phyloP scores from a whole-genome alignment of 2,888 invertebrate genomes.

The Mesopsocus fuscifrons region DNA sequence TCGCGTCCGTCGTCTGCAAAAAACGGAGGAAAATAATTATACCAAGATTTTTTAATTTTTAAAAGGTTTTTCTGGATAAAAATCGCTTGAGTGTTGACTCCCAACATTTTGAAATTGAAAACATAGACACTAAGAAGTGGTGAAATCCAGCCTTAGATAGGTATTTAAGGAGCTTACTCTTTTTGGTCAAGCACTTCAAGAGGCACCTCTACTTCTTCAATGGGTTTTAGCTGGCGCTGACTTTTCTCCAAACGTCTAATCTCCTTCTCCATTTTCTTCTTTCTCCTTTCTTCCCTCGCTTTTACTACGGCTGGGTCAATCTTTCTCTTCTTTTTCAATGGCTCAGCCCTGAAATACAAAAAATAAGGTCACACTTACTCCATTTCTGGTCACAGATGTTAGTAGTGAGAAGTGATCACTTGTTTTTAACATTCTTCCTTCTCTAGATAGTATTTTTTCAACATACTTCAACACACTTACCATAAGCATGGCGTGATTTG shows the following conservation, averaged over 20 bases:
- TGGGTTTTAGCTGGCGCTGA: slow-evolving; percentile 69
- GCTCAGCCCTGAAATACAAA: slow-evolving; percentile 47
- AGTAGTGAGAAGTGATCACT: too few relatives aligned
- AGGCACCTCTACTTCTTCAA: slow-evolving; percentile 69
- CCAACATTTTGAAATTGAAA: too few relatives aligned
- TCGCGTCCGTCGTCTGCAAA: slow-evolving; percentile 32
- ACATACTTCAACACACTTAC: too few relatives aligned
- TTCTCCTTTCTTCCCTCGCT: slow-evolving; percentile 62
- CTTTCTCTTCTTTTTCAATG: slow-evolving; percentile 76
- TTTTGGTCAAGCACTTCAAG: slow-evolving; percentile 40
- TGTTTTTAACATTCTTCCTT: too few relatives aligned
- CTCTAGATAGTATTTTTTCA: too few relatives aligned
- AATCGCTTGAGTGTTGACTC: too few relatives aligned
- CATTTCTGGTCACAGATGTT: too few relatives aligned
- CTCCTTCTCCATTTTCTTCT: slow-evolving; percentile 69
- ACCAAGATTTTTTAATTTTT: slow-evolving; percentile 8
- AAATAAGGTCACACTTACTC: too few relatives aligned
- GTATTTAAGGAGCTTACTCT: too few relatives aligned
- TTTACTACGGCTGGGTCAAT: slow-evolving; percentile 63
- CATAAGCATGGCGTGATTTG: neutral
- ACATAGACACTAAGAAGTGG: too few relatives aligned
- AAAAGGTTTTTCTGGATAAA: too few relatives aligned
- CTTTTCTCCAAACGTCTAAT: slow-evolving; percentile 64
- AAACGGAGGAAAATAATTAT: slow-evolving; percentile 12
- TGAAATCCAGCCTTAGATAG: too few relatives aligned